A percentile compares a stretch with the other conserved stretches of the same genome.
phyloP scores from a whole-genome alignment of 2,113 vertebrate genomes.

The Crotalus helleri region DNA sequence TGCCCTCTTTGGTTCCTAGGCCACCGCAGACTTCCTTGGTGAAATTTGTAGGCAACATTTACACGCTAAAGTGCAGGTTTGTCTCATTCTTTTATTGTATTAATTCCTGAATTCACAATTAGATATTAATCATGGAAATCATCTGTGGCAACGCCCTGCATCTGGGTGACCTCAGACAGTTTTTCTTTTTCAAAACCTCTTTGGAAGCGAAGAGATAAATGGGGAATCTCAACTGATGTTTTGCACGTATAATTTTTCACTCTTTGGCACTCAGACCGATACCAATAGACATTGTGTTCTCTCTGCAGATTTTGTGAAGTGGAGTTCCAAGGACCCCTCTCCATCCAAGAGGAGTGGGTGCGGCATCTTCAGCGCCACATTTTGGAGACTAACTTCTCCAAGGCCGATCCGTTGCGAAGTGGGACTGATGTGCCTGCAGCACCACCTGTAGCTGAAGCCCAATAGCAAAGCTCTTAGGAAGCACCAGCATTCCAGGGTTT shows the following conservation, averaged over 20 bases:
- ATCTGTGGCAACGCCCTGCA: not conserved
- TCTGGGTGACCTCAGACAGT: not conserved
- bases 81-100: slow-evolving; percentile 11
- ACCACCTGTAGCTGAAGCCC: slow-evolving; percentile 60
- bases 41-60: slow-evolving; percentile 92
- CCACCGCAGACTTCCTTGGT: slow-evolving; percentile 89
- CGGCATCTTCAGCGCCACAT: slow-evolving; percentile 94
- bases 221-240: not conserved
- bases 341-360: slow-evolving; percentile 95
- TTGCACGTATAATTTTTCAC: not conserved
- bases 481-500: slow-evolving; percentile 28
- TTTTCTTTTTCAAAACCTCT: not conserved
- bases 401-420: slow-evolving; percentile 68
- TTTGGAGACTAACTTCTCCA: slow-evolving; percentile 92
- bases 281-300: not conserved
- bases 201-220: not conserved
- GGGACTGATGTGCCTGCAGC: slow-evolving; percentile 60
- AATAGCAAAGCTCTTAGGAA: slow-evolving; percentile 44
- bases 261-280: not conserved
- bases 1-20: slow-evolving; percentile 88
- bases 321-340: slow-evolving; percentile 92
- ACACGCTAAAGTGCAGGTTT: slow-evolving; percentile 96
- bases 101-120: not conserved
- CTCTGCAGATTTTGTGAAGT: slow-evolving; percentile 88
- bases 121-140: not conserved